Base-by-base conservation (phyloP, 2,888 invertebrate genomes). In the Polyommatus icarus region DNA sequence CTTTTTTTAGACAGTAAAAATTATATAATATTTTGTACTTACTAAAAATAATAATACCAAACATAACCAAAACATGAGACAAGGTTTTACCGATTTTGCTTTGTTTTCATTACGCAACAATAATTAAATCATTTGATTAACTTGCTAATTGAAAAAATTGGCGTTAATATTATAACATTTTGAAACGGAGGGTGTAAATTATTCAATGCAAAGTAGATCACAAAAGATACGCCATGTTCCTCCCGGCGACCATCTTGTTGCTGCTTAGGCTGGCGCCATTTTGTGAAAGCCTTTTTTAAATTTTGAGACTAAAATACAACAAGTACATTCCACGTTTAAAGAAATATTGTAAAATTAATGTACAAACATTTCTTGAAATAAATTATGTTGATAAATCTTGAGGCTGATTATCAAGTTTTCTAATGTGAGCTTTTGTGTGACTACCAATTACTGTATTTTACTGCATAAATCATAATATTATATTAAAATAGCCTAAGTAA, bases 151-250 rank as follows among this genome's bases (percentile, higher is more conserved):
- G 20, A 61, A 24, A 24, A 24, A 61, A 61, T 59, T 59, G 59
- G 59, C 24, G 24, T 24, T 61, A 61, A 61, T 20, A 59, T 59
- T 59, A 59, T 8, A 20, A 59, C 20, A 59, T 20, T 20, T 20
- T 59, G 20, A 59, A 59, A 59, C 59, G 20, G n/a, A 57, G 57
- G n/a, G 59, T 59, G 59, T 59, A n/a, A 57, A 54, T 54, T 54
- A 57, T 57, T 57, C 6, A 18, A 57, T 6, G 57, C n/a, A 54
- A 54, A 20, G 5, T 59, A 8, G 6, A 6, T 59, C 1, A 20
- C 7, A 0, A 20, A 20, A 8, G 8, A 59, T 59, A 59, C 59
- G 59, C n/a, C n/a, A 59, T 59, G 8, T 57, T 57, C n/a, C 18
- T 7, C 20, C 20, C n/a, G 8, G n/a, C 20, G 59, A 20, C 6